phyloP scores from a whole-genome alignment of 2,113 vertebrate species.

The Lamprologus tigripictilis region DNA sequence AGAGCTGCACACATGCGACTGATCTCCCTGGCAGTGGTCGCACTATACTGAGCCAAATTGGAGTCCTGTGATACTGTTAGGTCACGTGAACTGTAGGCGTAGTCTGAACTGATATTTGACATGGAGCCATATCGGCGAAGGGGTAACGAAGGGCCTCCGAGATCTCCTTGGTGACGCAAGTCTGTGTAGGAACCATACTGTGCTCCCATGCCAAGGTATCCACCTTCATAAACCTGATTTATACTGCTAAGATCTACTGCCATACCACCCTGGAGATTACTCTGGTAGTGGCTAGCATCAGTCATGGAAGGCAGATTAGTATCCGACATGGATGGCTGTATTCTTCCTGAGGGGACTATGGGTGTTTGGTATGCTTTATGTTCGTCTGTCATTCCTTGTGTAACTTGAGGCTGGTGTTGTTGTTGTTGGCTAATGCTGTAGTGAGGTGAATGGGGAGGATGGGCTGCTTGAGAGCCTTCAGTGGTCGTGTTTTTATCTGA shows the following conservation, averaged over 20 bases:
- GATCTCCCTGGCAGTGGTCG: conserved; percentile 94
- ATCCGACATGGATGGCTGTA: conserved; percentile 94
- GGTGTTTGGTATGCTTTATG: conserved; percentile 73
- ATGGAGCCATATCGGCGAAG: conserved; percentile 90
- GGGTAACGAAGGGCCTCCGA: conserved; percentile 79
- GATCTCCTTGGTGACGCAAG: conserved; percentile 83
- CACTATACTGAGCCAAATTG: conserved; percentile 93
- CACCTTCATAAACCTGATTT: conserved; percentile 85
- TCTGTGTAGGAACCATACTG: conserved; percentile 96
- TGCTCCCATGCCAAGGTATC: conserved; percentile 83
- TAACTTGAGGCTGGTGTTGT: conserved; percentile 53
- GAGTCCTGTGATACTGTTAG: conserved; percentile 81
- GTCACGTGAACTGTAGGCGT: conserved; percentile 78
- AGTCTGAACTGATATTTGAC: conserved; percentile 94
- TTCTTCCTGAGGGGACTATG: conserved; percentile 69
- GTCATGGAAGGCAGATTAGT: conserved; percentile 79
- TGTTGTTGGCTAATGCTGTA: conserved; percentile 70
- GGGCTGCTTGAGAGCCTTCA: conserved; percentile 56
- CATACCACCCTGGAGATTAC: conserved; percentile 76
- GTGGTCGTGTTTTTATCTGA: conserved; percentile 69
- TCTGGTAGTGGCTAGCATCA: conserved; percentile 79
- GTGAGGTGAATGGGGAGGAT: conserved; percentile 49
- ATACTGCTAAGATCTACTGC: conserved; percentile 87
- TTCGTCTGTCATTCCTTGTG: conserved; percentile 73
- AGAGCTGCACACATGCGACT: conserved; percentile 97